Base-by-base conservation (phyloP, 2,797 vertebrate species). In the Tapirus indicus region DNA sequence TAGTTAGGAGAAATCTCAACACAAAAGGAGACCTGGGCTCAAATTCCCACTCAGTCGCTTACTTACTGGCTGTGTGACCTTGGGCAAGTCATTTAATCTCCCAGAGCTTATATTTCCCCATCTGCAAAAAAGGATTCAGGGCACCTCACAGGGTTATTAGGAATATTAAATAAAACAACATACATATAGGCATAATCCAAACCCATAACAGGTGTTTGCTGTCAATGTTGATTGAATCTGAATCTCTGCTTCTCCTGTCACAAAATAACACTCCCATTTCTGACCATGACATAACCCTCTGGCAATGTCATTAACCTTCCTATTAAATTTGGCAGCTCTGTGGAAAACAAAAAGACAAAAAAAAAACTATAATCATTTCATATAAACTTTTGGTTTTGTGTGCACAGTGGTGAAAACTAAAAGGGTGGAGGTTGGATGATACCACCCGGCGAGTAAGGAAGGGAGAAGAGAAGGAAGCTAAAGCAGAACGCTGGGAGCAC, bases 271-370 rank as follows among this genome's bases (percentile, higher is more conserved):
- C 21, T 86, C 79, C 20, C 82, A 27, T 72, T 94, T 96, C 86
- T 88, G 68, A 92, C 66, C 25, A 17, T 54, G 69, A 88, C 80
- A 71, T 75, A 77, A 93, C 72, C 74, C 78, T 75, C 74, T 90
- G 64, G 84, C 54, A 87, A 25, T 85, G 35, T 85, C 78, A 29
- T 71, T 94, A 83, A 72, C 38, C 72, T 85, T 92, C 56, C 83
- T 62, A 71, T 56, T 87, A 83, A 96, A 93, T 89, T 93, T 74
- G 75, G 47, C 52, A 95, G 38, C 52, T 96, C 84, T 80, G 32
- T 52, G 79, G 54, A 56, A 96, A 87, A 60, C 29, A 68, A 35
- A 88, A 87, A 10, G 54, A 16, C 56, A 32, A 7, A 78, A 41
- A 78, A 41, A 69, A 86, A 54, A 4, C 58, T 78, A 4, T 25